phyloP scores from a whole-genome alignment of 1,140 invertebrate genomes.

The Rhagoletis zephyria region DNA sequence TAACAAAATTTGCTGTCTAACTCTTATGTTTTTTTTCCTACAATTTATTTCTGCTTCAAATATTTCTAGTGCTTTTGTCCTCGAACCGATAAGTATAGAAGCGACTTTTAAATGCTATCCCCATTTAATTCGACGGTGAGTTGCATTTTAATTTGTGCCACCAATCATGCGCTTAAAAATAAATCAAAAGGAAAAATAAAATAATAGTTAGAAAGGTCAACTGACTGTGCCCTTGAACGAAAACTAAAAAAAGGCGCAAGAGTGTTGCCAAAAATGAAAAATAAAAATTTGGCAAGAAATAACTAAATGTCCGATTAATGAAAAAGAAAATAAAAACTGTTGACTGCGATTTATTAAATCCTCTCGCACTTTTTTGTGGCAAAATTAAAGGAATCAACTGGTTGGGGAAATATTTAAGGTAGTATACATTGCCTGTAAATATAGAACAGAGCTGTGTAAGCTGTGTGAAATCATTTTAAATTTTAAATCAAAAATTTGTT shows the following conservation, averaged over 20 bases:
- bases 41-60: background rate
- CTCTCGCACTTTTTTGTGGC: background rate
- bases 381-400: too few relatives aligned
- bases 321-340: constrained; percentile 1
- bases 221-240: background rate
- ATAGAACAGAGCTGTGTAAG: too few relatives aligned
- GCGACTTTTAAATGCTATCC: background rate
- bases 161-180: constrained; percentile 16
- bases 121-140: background rate
- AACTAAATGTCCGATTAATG: background rate
- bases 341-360: background rate
- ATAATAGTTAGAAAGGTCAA: background rate
- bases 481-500: too few relatives aligned
- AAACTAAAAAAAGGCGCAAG: background rate
- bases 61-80: background rate
- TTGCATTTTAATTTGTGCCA: background rate
- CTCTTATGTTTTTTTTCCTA: background rate
- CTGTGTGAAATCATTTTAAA: too few relatives aligned
- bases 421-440: too few relatives aligned
- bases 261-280: background rate
- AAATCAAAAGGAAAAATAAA: background rate
- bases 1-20: background rate
- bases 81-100: background rate
- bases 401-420: too few relatives aligned
- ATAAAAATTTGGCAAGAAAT: background rate